These are phyloP conservation scores for Macrosteles quadrilineatus DNA, from an alignment of 1,140 invertebrate species.

Conservation along the genomic window DNA sequence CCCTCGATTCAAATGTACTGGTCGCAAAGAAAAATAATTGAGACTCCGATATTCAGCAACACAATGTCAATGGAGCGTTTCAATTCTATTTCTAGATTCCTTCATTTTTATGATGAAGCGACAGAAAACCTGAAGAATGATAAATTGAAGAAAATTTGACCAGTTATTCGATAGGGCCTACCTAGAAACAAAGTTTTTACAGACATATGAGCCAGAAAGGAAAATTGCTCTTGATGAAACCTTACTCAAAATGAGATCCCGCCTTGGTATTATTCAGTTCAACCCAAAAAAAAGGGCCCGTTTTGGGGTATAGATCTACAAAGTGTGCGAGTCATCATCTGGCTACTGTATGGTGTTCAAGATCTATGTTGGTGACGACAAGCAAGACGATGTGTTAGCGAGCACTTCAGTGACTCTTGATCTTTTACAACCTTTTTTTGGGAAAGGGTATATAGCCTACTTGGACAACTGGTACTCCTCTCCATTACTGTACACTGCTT, in stretches of 20 bases:
- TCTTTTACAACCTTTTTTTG: not conserved
- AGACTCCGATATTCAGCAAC: too few species aligned
- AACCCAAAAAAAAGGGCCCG: too few species aligned
- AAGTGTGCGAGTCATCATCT: not conserved
- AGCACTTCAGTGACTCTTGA: not conserved
- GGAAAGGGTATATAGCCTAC: not conserved
- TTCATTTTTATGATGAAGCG: not conserved
- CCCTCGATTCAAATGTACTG: not conserved
- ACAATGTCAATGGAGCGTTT: not conserved
- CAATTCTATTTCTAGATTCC: not conserved
- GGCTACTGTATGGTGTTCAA: not conserved
- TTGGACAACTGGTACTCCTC: constrained; percentile 6
- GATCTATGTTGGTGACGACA: not conserved
- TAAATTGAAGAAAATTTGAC: not conserved
- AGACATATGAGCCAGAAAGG: not conserved
- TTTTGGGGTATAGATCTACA: not conserved
- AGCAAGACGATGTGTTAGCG: not conserved
- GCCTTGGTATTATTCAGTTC: not conserved
- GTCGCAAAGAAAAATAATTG: not conserved
- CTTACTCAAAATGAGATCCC: not conserved
- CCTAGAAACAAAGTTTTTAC: not conserved
- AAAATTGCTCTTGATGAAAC: not conserved
- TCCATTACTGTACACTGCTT: not conserved
- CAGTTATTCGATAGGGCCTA: too few species aligned
- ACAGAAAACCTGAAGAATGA: not conserved